These are phyloP conservation scores for Botia kubotai DNA, from an alignment of 2,797 vertebrate genomes.

Conservation along the genomic window DNA sequence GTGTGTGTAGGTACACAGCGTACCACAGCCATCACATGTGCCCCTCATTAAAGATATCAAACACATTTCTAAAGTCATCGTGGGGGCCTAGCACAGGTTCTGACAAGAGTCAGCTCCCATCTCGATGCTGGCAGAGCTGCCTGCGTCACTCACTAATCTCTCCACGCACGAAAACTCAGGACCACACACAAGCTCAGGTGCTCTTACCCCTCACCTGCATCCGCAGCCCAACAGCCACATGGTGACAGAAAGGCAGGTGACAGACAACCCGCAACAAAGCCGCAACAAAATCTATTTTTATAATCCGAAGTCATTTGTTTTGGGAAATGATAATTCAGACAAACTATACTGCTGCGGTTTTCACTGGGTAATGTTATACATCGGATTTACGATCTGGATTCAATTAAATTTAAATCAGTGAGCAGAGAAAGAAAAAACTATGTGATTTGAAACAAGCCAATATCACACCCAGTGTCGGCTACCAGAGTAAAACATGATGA, in stretches of 20 bases:
- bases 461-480: background rate
- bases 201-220: slow-evolving; percentile 52
- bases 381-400: slow-evolving; percentile 23
- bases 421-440: background rate
- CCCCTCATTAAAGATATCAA: slow-evolving; percentile 56
- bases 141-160: slow-evolving; percentile 57
- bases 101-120: slow-evolving; percentile 46
- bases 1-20: slow-evolving; percentile 27
- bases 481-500: background rate
- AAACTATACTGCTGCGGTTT: slow-evolving; percentile 5
- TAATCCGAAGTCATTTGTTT: background rate
- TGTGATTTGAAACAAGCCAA: background rate
- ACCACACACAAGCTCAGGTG: slow-evolving; percentile 54
- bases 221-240: slow-evolving; percentile 18
- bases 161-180: slow-evolving; percentile 42
- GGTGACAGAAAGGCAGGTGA: slow-evolving; percentile 34
- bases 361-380: slow-evolving; percentile 6
- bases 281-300: too few species aligned
- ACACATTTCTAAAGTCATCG: slow-evolving; percentile 51
- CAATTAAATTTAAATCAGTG: slow-evolving; percentile 12
- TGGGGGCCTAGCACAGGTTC: slow-evolving; percentile 50
- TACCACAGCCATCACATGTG: slow-evolving; percentile 41
- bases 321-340: slow-evolving; percentile 15
- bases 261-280: background rate
- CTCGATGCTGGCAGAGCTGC: slow-evolving; percentile 45